Evolutionary conservation across 1,140 invertebrate genomes (phyloP).

Genomic region (Neodiprion virginianus): DNA sequence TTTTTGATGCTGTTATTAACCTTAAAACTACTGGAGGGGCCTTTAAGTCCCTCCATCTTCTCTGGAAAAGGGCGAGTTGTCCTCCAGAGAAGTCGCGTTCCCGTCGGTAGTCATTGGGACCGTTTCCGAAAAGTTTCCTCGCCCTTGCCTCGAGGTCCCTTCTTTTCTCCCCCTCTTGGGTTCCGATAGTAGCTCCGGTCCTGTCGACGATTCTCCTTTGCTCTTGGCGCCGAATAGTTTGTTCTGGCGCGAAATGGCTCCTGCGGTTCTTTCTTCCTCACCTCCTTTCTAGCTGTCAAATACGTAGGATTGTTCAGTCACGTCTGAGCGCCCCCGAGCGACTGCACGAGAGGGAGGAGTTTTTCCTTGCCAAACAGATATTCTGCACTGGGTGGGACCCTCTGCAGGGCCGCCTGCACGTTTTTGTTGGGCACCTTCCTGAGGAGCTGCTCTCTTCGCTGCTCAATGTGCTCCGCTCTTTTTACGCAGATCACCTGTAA

Average conservation of each 20-base stretch:
- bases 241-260: neutral
- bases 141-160: conserved; percentile 2
- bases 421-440: conserved; percentile 11
- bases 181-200: too few relatives aligned
- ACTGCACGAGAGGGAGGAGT: conserved; percentile 23
- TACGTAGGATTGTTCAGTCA: conserved; percentile 5
- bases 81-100: too few relatives aligned
- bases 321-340: conserved; percentile 19
- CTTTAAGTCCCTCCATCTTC: too few relatives aligned
- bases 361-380: conserved; percentile 19
- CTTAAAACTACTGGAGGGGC: too few relatives aligned
- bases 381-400: conserved; percentile 22
- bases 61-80: too few relatives aligned
- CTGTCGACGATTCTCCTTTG: neutral
- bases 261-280: neutral
- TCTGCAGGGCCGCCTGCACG: conserved; percentile 19
- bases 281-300: neutral
- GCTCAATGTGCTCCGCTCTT: conserved; percentile 32
- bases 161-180: neutral
- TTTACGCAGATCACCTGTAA: conserved; percentile 34
- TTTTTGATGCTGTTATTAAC: too few relatives aligned
- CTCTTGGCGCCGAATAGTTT: neutral
- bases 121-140: conserved; percentile 21
- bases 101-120: too few relatives aligned
- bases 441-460: conserved; percentile 25